Evolutionary conservation across 1,140 invertebrate species (phyloP).

Genomic region (Lethocerus indicus): DNA sequence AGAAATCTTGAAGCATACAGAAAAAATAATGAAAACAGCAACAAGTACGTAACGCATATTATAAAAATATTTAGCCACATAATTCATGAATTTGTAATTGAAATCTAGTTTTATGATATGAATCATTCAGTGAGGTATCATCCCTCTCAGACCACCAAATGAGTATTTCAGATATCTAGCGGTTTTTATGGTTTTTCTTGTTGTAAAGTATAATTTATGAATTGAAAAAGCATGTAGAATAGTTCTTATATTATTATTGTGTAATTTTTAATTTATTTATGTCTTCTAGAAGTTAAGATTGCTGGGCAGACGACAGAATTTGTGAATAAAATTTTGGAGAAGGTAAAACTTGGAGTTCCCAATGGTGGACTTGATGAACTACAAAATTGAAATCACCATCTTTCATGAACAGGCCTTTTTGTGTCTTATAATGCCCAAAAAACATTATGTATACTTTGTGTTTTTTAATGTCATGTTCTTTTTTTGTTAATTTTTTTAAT

Average conservation of each 20-base stretch:
- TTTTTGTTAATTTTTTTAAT: too few species aligned
- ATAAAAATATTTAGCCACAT: too few species aligned
- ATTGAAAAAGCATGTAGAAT: background rate
- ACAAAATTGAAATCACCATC: too few species aligned
- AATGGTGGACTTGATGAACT: conserved; percentile 47
- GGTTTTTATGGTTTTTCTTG: background rate
- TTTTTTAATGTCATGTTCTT: too few species aligned
- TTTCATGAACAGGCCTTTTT: too few species aligned
- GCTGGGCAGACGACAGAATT: conserved; percentile 71
- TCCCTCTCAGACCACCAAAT: too few species aligned
- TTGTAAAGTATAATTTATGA: background rate
- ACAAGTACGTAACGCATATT: conserved; percentile 49
- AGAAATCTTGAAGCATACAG: conserved; percentile 43
- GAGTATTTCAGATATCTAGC: too few species aligned
- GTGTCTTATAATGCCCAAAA: too few species aligned
- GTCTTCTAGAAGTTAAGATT: conserved; percentile 49
- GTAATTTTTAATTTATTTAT: conserved; percentile 11
- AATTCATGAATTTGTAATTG: too few species aligned
- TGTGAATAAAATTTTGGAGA: conserved; percentile 70
- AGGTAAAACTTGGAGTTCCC: conserved; percentile 43
- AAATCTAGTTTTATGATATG: too few species aligned
- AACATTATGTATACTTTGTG: too few species aligned
- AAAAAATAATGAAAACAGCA: conserved; percentile 41
- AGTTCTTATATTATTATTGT: conserved; percentile 4
- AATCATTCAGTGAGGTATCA: too few species aligned